Conservation (phyloP, 1,140 invertebrate species). For the Octopus sinensis region DNA sequence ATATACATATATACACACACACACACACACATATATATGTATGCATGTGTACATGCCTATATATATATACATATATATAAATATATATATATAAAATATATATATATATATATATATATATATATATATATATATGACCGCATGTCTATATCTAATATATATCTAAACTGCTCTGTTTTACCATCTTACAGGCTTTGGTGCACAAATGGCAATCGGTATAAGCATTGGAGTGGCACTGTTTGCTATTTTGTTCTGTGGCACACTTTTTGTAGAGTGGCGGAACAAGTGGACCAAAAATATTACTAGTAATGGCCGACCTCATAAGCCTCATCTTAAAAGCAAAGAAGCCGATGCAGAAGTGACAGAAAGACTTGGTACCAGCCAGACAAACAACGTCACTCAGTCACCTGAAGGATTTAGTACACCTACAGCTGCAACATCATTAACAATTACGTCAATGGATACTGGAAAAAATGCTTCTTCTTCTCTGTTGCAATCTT, state of each 20-base stretch:
- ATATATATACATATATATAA: no score
- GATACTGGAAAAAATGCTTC: no score
- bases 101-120: no score
- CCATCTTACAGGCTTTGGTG: not conserved
- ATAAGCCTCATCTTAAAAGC: not conserved
- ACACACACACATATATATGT: no score
- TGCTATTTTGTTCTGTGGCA: conserved; percentile 5
- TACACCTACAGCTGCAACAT: not conserved
- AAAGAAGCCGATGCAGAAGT: conserved; percentile 1
- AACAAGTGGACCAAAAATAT: conserved; percentile 8
- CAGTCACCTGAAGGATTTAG: not conserved
- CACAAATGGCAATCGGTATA: conserved; percentile 1
- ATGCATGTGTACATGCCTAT: no score
- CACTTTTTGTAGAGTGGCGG: conserved; percentile 1
- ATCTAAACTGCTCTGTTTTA: not conserved
- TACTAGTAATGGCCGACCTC: not conserved
- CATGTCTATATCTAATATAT: no score
- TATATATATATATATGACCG: no score
- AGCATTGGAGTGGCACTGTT: conserved; percentile 11
- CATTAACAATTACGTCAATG: not conserved
- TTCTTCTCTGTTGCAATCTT: no score
- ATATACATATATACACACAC: no score
- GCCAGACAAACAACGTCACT: not conserved
- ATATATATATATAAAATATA: no score
- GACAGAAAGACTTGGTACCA: not conserved